Conservation (phyloP, 2,113 vertebrate species). For the Furnarius figulus region DNA sequence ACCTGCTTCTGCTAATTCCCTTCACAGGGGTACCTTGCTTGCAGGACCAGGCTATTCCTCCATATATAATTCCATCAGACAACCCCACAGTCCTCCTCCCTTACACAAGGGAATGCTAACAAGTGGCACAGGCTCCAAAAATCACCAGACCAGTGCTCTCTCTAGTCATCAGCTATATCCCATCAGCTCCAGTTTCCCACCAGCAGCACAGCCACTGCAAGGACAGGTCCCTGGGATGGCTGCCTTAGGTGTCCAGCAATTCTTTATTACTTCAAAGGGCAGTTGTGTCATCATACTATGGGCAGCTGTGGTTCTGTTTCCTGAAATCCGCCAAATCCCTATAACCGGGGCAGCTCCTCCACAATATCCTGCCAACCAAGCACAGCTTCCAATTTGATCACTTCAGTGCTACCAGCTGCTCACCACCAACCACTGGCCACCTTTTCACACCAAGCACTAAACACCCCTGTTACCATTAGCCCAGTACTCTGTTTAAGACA, state of each 20-base stretch:
- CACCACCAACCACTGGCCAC: neutral
- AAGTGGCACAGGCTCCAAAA: neutral
- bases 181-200: neutral
- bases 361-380: neutral
- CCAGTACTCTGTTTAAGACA: neutral
- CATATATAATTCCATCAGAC: neutral
- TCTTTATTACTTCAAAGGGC: neutral
- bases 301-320: neutral
- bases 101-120: neutral
- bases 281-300: rapidly evolving
- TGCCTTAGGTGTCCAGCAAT: neutral
- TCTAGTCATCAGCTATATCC: neutral
- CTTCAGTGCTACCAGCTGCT: neutral
- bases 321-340: neutral
- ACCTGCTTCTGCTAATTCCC: neutral
- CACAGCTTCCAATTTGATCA: neutral
- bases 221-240: neutral
- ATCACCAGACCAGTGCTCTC: neutral
- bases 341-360: neutral
- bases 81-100: neutral
- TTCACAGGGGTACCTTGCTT: neutral
- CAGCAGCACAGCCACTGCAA: neutral
- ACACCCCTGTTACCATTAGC: neutral
- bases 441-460: neutral
- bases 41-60: neutral